Conservation (phyloP, 2,888 invertebrate species). For the Orthosia gothica region DNA sequence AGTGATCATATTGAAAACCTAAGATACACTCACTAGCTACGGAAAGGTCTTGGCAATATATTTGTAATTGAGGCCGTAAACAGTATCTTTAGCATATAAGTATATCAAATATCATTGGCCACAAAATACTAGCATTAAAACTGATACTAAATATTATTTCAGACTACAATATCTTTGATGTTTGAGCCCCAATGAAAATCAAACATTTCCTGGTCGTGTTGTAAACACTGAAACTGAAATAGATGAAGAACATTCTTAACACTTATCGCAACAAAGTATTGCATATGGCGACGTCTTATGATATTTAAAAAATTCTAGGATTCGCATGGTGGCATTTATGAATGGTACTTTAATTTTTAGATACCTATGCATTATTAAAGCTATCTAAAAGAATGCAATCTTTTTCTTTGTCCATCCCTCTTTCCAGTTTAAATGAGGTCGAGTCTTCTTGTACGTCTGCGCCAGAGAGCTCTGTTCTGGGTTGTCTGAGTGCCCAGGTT, state of each 20-base stretch:
- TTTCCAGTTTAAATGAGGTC: no score
- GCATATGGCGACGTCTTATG: background rate
- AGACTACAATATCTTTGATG: background rate
- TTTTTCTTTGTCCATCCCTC: no score
- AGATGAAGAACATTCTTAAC: background rate
- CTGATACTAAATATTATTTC: background rate
- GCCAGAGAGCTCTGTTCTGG: no score
- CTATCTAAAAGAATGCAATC: no score
- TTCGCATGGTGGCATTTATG: background rate
- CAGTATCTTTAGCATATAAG: background rate
- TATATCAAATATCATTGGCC: background rate
- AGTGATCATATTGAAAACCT: background rate
- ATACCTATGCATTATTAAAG: background rate
- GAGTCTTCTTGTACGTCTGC: no score
- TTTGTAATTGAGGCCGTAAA: background rate
- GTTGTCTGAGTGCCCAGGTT: no score
- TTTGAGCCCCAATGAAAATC: constrained; percentile 6
- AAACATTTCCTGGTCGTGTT: background rate
- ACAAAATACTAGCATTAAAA: background rate
- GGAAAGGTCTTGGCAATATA: background rate
- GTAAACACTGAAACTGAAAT: background rate
- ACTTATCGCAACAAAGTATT: background rate
- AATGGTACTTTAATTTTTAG: background rate
- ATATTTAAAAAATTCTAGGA: constrained; percentile 5
- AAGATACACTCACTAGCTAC: background rate